Evolutionary conservation across 2,113 vertebrate species (phyloP).

Genomic region (Lanius collurio): DNA sequence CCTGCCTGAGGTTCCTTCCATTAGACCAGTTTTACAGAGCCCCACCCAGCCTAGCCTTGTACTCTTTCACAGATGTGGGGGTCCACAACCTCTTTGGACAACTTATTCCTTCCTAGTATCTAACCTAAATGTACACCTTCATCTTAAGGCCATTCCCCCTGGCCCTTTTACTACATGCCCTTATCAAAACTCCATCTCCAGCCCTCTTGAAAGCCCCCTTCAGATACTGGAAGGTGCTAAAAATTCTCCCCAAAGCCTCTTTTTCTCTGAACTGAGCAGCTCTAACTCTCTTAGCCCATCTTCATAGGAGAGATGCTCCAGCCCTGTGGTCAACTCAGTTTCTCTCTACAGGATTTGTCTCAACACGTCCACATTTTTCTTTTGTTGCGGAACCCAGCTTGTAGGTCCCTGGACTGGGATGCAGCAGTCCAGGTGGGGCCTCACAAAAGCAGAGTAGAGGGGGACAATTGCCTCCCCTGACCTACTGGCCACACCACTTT

Average conservation of each 20-base stretch:
- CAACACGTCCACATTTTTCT: not conserved
- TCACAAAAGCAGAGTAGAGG: not conserved
- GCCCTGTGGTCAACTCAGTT: not conserved
- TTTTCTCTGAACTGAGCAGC: not conserved
- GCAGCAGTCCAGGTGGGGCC: not conserved
- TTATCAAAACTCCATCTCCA: not conserved
- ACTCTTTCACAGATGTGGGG: not conserved
- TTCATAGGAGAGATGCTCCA: not conserved
- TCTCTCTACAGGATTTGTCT: not conserved
- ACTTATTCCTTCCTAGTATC: not conserved
- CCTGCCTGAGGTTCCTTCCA: not conserved
- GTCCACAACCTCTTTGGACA: not conserved
- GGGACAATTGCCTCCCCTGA: not conserved
- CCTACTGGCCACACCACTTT: not conserved
- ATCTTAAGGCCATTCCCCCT: not conserved
- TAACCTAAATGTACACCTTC: not conserved
- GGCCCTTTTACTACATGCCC: not conserved
- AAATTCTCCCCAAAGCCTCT: not conserved
- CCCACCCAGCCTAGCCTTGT: not conserved
- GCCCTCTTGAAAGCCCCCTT: not conserved
- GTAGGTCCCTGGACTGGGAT: too few species aligned
- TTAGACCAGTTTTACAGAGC: not conserved
- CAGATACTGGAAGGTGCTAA: not conserved
- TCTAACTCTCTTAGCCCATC: not conserved
- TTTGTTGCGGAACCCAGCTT: not conserved